Base-by-base conservation (phyloP, 1,140 invertebrate genomes). In the Drosophila grimshawi region DNA sequence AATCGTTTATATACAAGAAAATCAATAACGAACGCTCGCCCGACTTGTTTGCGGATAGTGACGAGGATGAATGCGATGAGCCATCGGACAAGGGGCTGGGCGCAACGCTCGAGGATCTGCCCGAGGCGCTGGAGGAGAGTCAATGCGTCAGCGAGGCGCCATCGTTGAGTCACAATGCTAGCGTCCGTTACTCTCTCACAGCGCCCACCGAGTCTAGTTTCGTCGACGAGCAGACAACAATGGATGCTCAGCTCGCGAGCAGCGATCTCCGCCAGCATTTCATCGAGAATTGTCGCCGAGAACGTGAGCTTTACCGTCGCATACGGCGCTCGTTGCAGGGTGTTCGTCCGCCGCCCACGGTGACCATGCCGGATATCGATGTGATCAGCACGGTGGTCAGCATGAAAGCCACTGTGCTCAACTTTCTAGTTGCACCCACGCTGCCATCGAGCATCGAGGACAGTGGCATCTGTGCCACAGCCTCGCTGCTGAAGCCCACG, bases 281-380 rank as follows among this genome's bases (percentile, higher is more conserved):
- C 59, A 62, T 86, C n/a, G 83, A 92, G 46, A 92, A 92, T 29
- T 90, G 89, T 11, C 71, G 81, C 0, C 64, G 86, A 5, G 91
- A 92, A 52, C 63, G 79, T 35, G 88, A 92, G 32, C 73, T 92
- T 3, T 78, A 82, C 55, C 65, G 78, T 1, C 72, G 91, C 19
- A 92, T 93, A 46, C 78, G 92, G 10, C 88, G 89, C 8, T 90
- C 90, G 27, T 68, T 94, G 29, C 92, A 92, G 8, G 95, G 95
- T 3, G 92, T 95, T 1, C 93, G 94, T n/a, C 95, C 95, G 11
- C 95, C 95, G 4, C 94, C 95, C 3, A 94, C 94, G 19, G 92
- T 95, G n/a, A 95, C 95, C 4, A 94, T 93, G 41, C 93, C 93
- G 19, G 93, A 94, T 51, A 55, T 90, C 32, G 90, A 92, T 56